Percentiles rank a stretch among this genome's conserved stretches.
These are phyloP conservation scores for Ophiodon elongatus DNA, from an alignment of 2,113 vertebrate genomes.

Conservation along the genomic window DNA sequence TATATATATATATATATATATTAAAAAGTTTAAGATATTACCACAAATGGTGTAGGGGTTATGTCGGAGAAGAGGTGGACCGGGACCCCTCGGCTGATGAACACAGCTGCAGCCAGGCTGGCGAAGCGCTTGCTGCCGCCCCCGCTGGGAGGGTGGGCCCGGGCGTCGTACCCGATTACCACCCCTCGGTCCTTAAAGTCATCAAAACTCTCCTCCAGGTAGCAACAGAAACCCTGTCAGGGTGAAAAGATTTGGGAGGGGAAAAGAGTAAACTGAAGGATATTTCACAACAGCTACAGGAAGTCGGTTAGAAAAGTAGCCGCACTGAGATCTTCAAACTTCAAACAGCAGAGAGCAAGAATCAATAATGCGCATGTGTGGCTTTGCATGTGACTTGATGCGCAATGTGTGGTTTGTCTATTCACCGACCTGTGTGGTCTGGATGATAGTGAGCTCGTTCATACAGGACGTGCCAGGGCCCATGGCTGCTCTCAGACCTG, in stretches of 20 bases:
- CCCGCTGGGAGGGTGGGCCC: constrained; percentile 90
- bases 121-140: constrained; percentile 93
- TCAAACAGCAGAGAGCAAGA: constrained; percentile 6
- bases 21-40: constrained; percentile 67
- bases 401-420: neutral
- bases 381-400: constrained; percentile 24
- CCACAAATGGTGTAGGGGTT: constrained; percentile 97
- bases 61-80: constrained; percentile 93
- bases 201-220: constrained; percentile 89
- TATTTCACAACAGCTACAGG: neutral
- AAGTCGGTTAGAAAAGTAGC: neutral
- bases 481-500: constrained; percentile 94
- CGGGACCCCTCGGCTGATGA: constrained; percentile 90
- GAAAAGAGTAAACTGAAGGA: neutral
- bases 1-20: neutral
- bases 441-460: constrained; percentile 98
- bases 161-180: constrained; percentile 94
- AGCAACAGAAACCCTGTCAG: constrained; percentile 92
- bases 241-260: neutral
- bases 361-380: neutral
- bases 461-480: constrained; percentile 92
- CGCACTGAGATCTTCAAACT: neutral
- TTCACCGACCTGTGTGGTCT: constrained; percentile 89
- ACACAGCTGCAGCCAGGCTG: constrained; percentile 89
- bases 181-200: constrained; percentile 92